Conservation (phyloP, 1,140 invertebrate genomes). For the Macrotrachela quadricornifera region DNA sequence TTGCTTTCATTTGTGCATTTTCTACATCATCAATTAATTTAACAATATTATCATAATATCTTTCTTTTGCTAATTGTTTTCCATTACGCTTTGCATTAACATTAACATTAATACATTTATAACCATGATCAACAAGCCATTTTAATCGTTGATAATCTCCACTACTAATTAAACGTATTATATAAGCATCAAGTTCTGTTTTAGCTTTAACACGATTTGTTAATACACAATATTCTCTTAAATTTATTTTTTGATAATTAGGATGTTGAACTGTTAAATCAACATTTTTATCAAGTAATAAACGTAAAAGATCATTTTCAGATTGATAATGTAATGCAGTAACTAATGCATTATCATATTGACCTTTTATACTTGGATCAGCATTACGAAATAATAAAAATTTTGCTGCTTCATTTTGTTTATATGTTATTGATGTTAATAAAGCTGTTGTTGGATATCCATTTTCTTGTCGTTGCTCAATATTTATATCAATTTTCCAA, state of each 20-base stretch:
- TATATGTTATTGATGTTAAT: neutral
- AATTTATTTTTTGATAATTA: neutral
- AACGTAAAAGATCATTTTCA: neutral
- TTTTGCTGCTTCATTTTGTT: slow-evolving; percentile 1
- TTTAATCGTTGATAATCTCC: slow-evolving; percentile 2
- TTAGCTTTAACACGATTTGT: slow-evolving; percentile 8
- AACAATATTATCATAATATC: slow-evolving; percentile 5
- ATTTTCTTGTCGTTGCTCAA: neutral
- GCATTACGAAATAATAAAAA: slow-evolving; percentile 6
- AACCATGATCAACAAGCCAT: slow-evolving; percentile 3
- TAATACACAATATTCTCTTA: slow-evolving; percentile 8
- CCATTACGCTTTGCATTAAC: slow-evolving; percentile 2
- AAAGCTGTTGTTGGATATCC: neutral
- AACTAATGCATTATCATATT: slow-evolving; percentile 5
- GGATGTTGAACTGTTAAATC: slow-evolving; percentile 1
- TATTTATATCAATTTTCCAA: neutral
- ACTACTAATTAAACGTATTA: neutral
- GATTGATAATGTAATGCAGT: slow-evolving; percentile 6
- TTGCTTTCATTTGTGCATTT: neutral
- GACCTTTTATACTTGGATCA: neutral
- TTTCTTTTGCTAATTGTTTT: slow-evolving; percentile 3
- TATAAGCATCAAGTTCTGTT: slow-evolving; percentile 2
- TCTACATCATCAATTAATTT: slow-evolving; percentile 8
- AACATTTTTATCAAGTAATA: slow-evolving; percentile 7
- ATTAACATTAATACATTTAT: slow-evolving; percentile 2